Evolutionary conservation across 2,113 vertebrate species (phyloP), one percentile per base, ranked within the genome.

Genomic region (Reinhardtius hippoglossoides): DNA sequence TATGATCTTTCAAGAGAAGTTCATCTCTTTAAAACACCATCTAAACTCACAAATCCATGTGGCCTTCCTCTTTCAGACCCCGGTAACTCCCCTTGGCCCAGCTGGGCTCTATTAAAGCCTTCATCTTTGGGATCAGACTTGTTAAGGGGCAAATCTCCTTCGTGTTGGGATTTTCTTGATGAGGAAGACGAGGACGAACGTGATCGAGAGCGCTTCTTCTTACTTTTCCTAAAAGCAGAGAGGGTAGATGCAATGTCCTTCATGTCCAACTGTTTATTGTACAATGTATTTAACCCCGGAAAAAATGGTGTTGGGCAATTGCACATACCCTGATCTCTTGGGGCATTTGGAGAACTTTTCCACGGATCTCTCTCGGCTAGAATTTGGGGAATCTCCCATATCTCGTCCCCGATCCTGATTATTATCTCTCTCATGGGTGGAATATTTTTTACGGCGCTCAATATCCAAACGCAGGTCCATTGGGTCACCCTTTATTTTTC

Each of bases 381-480:
- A 96, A 76, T 96, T 96, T 70, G 94, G 93, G 40, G 96, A 96
- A 82, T 96, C 94, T 86, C 92, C 95, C 9, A 92, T 92, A 67
- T 95, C 95, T 89, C 92, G 91, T 77, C 92, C 96, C 80, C 91
- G 95, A 84, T 97, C 95, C 8, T 94, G 95, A 89, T 96, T 96
- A 90, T 92, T 93, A 91, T 96, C 96, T 86, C 91, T 94, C 88
- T 97, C 96, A 83, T 96, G 96, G 94, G 67, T 86, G 24, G 88
- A 87, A 80, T 96, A 96, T 94, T 97, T 97, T 96, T 98, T 99
- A 90, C 96, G 96, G 18, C 96, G 96, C 79, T 99, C 97, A 92
- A 98, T 98, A 93, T 98, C 97, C 95, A 97, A 95, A 78, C 96
- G 96, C 59, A 99, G 97, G 89, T 99, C 97, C 92, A 95, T 92